Evolutionary conservation across 2,888 invertebrate species (phyloP).

Genomic region (Agonopterix heracliana): DNA sequence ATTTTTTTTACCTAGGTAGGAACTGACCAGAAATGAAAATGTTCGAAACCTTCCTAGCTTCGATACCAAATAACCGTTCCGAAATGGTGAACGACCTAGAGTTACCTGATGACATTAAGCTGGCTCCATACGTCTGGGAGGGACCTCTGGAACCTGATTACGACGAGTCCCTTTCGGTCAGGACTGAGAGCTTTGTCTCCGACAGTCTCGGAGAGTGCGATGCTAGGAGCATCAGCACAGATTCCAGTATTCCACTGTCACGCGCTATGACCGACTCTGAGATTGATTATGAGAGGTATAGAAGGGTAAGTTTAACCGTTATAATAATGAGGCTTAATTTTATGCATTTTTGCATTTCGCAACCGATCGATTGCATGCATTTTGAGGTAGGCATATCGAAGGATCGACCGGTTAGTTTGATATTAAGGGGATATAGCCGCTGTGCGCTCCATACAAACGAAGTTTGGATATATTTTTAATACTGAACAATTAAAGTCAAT

Average conservation of each 20-base stretch:
- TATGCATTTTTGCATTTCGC: too few species aligned
- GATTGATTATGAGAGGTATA: constrained; percentile 52
- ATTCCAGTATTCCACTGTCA: constrained; percentile 51
- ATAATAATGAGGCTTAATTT: too few species aligned
- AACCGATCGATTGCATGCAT: too few species aligned
- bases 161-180: constrained; percentile 23
- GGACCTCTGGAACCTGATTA: constrained; percentile 27
- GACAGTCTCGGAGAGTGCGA: constrained; percentile 32
- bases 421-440: too few species aligned
- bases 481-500: too few species aligned
- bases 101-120: constrained; percentile 37
- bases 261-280: constrained; percentile 66
- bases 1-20: too few species aligned
- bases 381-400: too few species aligned
- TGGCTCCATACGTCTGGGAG: constrained; percentile 43
- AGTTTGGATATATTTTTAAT: too few species aligned
- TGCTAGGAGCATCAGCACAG: constrained; percentile 33
- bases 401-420: too few species aligned
- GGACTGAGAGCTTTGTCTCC: constrained; percentile 36
- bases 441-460: too few species aligned
- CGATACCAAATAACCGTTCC: constrained; percentile 49
- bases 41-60: constrained; percentile 45
- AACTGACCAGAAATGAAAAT: constrained; percentile 33
- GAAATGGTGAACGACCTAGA: constrained; percentile 55
- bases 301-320: constrained; percentile 39